phyloP scores from a whole-genome alignment of 2,797 vertebrate species.

The Nyctibius grandis region DNA sequence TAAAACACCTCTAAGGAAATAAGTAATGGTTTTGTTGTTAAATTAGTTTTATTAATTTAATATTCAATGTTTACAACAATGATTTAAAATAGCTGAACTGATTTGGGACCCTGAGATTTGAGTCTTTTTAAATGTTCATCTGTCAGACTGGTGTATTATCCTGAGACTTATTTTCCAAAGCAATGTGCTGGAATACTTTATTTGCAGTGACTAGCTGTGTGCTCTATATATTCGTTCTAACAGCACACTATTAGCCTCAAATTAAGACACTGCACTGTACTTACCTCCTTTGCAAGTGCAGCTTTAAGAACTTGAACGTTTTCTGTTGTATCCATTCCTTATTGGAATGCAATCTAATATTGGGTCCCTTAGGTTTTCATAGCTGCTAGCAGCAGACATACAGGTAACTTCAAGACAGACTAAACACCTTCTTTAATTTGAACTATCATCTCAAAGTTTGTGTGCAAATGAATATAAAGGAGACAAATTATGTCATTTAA shows the following conservation, averaged over 20 bases:
- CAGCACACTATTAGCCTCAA: neutral
- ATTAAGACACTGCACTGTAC: neutral
- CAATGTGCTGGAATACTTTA: neutral
- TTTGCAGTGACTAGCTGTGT: neutral
- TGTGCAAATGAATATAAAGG: neutral
- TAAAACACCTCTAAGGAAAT: neutral
- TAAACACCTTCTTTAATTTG: conserved; percentile 17
- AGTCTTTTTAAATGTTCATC: neutral
- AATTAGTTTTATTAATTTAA: conserved; percentile 6
- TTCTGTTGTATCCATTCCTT: neutral
- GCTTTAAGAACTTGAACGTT: neutral
- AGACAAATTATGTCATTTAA: conserved; percentile 37
- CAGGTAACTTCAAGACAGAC: conserved; percentile 18
- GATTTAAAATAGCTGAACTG: neutral
- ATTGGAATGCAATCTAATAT: conserved; percentile 51
- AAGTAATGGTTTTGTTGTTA: neutral
- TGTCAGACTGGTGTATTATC: neutral
- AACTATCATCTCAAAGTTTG: neutral
- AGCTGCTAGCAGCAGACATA: neutral
- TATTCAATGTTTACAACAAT: neutral
- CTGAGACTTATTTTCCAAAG: neutral
- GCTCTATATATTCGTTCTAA: neutral
- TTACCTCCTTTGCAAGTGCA: neutral
- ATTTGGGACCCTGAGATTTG: neutral
- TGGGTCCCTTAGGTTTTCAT: conserved; percentile 42